Percentiles rank a stretch among this genome's conserved stretches.
Evolutionary conservation across 2,888 invertebrate species (phyloP).

Genomic region (Tricholauxania praeusta): DNA sequence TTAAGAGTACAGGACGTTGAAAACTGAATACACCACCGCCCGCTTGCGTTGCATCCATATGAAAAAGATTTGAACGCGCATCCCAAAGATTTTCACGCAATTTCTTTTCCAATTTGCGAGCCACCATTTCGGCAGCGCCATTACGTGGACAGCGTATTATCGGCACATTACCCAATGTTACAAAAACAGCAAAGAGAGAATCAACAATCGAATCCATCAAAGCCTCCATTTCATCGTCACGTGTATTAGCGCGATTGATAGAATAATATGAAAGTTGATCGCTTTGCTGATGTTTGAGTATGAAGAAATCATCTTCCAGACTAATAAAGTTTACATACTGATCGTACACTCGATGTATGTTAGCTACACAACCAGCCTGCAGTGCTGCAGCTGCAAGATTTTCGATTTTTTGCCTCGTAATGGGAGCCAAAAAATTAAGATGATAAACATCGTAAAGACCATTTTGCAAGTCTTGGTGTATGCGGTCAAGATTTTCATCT

Average conservation of each 20-base stretch:
- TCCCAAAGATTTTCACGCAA: constrained; percentile 96
- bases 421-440: constrained; percentile 96
- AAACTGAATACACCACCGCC: constrained; percentile 83
- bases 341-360: constrained; percentile 95
- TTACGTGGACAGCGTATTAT: constrained; percentile 82
- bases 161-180: constrained; percentile 85
- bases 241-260: constrained; percentile 92
- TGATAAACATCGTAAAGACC: constrained; percentile 95
- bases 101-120: constrained; percentile 96
- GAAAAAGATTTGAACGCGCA: constrained; percentile 95
- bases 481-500: constrained; percentile 94
- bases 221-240: constrained; percentile 94
- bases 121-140: constrained; percentile 98
- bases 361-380: constrained; percentile 89
- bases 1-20: constrained; percentile 91
- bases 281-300: constrained; percentile 91
- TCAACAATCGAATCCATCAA: constrained; percentile 96
- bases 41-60: constrained; percentile 82
- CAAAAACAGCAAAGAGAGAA: constrained; percentile 97
- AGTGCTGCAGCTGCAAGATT: constrained; percentile 94
- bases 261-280: constrained; percentile 94
- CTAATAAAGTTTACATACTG: constrained; percentile 99
- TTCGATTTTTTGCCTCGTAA: constrained; percentile 93
- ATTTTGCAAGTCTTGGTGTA: constrained; percentile 89
- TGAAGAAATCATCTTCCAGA: constrained; percentile 97